Evolutionary conservation across 2,888 invertebrate species (phyloP).

Genomic region (Parapristionchus giblindavisi): DNA sequence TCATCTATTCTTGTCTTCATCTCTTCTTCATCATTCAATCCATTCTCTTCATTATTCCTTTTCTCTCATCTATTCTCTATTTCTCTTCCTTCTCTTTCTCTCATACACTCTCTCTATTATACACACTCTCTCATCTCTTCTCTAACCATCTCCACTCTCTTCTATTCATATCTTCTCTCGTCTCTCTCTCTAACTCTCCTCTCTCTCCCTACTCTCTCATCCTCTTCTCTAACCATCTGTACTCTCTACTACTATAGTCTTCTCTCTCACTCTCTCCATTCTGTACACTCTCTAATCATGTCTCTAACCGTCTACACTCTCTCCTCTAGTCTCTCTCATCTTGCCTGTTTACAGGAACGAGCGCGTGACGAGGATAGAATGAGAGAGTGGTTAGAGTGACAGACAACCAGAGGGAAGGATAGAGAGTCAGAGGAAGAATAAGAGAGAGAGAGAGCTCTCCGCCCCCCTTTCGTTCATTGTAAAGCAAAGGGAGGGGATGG

Average conservation of each 20-base stretch:
- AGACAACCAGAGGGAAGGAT: background rate
- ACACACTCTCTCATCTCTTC: too few species aligned
- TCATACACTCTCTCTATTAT: too few species aligned
- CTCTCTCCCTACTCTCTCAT: slow-evolving; percentile 9
- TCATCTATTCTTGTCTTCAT: too few species aligned
- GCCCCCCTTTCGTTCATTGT: slow-evolving; percentile 32
- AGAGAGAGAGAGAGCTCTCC: slow-evolving; percentile 15
- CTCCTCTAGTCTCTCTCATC: slow-evolving; percentile 19
- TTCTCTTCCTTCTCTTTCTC: too few species aligned
- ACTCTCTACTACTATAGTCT: background rate
- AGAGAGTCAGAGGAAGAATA: background rate
- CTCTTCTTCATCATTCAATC: too few species aligned
- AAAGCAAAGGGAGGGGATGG: too few species aligned
- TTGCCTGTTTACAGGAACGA: slow-evolving; percentile 37
- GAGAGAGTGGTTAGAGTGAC: slow-evolving; percentile 11
- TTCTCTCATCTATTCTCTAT: too few species aligned
- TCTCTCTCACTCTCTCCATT: slow-evolving; percentile 30
- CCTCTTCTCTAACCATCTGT: slow-evolving; percentile 16
- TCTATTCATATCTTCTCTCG: too few species aligned
- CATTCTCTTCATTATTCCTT: too few species aligned
- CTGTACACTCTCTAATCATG: slow-evolving; percentile 1
- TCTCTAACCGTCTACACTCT: slow-evolving; percentile 10
- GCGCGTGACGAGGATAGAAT: slow-evolving; percentile 27
- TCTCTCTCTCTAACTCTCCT: too few species aligned
- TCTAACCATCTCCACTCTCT: too few species aligned